phyloP scores from a whole-genome alignment of 2,888 invertebrate species.

The Pammene aurita region DNA sequence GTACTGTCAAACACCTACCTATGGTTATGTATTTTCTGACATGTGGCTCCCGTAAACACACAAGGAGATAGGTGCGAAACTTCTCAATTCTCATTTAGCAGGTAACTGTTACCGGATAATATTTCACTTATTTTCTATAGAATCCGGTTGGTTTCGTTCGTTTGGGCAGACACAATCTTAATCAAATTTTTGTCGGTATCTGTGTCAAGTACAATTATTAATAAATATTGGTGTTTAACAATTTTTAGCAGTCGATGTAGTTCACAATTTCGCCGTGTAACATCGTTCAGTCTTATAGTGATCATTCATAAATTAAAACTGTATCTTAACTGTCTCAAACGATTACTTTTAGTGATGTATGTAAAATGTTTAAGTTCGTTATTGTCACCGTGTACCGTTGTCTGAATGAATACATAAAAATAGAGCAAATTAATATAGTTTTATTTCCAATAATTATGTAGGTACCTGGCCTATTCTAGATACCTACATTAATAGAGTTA shows the following conservation, averaged over 20 bases:
- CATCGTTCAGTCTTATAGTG: slow-evolving; percentile 58
- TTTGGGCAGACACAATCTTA: slow-evolving; percentile 37
- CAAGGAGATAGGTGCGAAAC: no score
- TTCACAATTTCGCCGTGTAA: slow-evolving; percentile 56
- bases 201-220: slow-evolving; percentile 59
- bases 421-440: slow-evolving; percentile 72
- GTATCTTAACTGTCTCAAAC: slow-evolving; percentile 70
- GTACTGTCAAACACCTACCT: background rate
- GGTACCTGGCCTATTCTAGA: background rate
- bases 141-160: slow-evolving; percentile 22
- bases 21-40: background rate
- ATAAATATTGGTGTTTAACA: slow-evolving; percentile 55
- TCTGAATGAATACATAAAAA: slow-evolving; percentile 83
- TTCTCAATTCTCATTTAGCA: no score
- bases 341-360: slow-evolving; percentile 64
- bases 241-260: slow-evolving; percentile 57
- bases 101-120: no score
- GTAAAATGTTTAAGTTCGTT: slow-evolving; percentile 77
- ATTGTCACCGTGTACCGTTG: slow-evolving; percentile 84
- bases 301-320: slow-evolving; percentile 61
- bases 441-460: slow-evolving; percentile 54
- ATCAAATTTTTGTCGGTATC: slow-evolving; percentile 45
- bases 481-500: background rate
- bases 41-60: background rate
- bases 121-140: no score